Evolutionary conservation across 2,113 vertebrate genomes (phyloP), one percentile per base, ranked within the genome.

Genomic region (Chaetodon trifascialis): DNA sequence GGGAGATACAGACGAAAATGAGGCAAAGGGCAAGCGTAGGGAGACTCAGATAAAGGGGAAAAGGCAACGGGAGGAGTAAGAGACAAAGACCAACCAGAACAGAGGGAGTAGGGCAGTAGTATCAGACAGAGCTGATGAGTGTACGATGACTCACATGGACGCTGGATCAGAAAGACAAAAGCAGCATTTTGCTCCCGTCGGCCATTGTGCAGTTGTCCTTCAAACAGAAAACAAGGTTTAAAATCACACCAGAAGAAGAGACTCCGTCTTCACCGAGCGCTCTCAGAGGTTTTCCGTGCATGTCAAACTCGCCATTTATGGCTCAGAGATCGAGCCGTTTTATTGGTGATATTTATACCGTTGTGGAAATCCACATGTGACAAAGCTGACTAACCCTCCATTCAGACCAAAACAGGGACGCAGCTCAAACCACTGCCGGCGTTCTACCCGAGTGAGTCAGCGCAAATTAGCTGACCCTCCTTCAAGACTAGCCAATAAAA

Each of bases 81-180:
- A 81, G 52, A 83, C 71, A 77, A 84, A 76, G 76, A 67, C 19
- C 23, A 64, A 64, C 42, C 60, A 75, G 79, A 90, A 85, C 81
- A 87, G 49, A 86, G 73, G 78, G 82, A 88, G 82, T 85, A 44
- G 79, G 63, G 75, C 71, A 82, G 73, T 73, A 70, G 55, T 76
- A 67, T 79, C 62, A 70, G 74, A 80, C 81, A 82, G 82, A 59
- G 47, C 78, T 74, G 66, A 65, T 12, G 51, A 19, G 65, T 84
- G 44, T 19, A 63, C 79, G 77, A 70, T 84, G 84, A 88, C 79
- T 92, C 88, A 83, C 62, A 68, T 56, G 69, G 51, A 69, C 73
- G 23, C 58, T 66, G 74, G 83, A 54, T 82, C 75, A 72, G 49
- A 9, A 70, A 54, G 75, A 82, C 75, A 65, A 82, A 91, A 77